Evolutionary conservation across 2,888 invertebrate species (phyloP).

Genomic region (Pristionchus exspectatus): DNA sequence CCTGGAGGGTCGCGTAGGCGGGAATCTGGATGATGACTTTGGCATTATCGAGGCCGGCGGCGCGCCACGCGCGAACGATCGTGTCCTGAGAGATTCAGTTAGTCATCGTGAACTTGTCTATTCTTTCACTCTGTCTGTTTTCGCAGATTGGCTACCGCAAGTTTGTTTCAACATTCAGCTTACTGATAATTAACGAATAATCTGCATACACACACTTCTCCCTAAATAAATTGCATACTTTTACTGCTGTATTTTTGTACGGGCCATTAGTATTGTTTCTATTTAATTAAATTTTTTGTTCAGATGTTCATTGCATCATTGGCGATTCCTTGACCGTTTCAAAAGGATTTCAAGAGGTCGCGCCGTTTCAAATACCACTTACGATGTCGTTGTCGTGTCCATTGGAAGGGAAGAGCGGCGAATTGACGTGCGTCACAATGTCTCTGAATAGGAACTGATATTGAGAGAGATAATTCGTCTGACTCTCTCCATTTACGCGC

Average conservation of each 20-base stretch:
- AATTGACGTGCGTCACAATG: conserved; percentile 40
- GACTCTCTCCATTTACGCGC: not conserved
- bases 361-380: not conserved
- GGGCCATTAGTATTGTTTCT: too few relatives aligned
- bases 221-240: too few relatives aligned
- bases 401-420: conserved; percentile 53
- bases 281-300: too few relatives aligned
- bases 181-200: too few relatives aligned
- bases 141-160: too few relatives aligned
- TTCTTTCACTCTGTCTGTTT: too few relatives aligned
- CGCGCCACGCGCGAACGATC: conserved; percentile 57
- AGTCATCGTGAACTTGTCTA: not conserved
- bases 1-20: conserved; percentile 59
- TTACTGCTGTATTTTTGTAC: too few relatives aligned
- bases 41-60: conserved; percentile 56
- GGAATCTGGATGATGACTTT: conserved; percentile 61
- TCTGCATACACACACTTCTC: too few relatives aligned
- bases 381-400: conserved; percentile 49
- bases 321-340: too few relatives aligned
- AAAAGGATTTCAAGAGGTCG: not conserved
- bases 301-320: too few relatives aligned
- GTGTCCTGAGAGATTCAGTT: not conserved
- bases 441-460: not conserved
- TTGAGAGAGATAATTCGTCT: not conserved
- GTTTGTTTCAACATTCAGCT: too few relatives aligned